Evolutionary conservation across 1,140 invertebrate genomes (phyloP).

Genomic region (Achatina immaculata): DNA sequence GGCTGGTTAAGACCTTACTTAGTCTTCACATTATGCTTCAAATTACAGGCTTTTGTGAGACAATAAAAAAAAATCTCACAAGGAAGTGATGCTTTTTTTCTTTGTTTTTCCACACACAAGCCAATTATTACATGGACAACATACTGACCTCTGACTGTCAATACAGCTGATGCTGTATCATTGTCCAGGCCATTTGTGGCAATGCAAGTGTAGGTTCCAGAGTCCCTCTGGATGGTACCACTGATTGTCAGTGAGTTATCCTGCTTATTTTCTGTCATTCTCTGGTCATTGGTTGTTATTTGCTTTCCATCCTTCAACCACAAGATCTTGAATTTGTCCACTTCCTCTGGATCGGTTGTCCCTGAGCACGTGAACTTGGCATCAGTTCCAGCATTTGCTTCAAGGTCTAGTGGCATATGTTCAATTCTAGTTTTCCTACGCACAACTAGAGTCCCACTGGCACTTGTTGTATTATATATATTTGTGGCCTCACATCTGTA

Average conservation of each 20-base stretch:
- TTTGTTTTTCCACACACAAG: no score
- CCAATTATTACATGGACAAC: no score
- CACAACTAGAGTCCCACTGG: conserved; percentile 41
- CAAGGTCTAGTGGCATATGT: conserved; percentile 58
- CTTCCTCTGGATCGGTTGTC: conserved; percentile 60
- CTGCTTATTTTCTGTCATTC: conserved; percentile 71
- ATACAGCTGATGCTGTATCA: conserved; percentile 84
- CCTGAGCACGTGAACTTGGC: conserved; percentile 64
- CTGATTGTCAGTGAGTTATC: conserved; percentile 95
- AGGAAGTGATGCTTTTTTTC: no score
- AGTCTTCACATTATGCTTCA: no score
- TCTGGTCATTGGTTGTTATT: conserved; percentile 85
- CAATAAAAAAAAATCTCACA: no score
- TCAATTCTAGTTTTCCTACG: conserved; percentile 59
- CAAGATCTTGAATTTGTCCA: conserved; percentile 54
- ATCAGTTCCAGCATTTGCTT: conserved; percentile 53
- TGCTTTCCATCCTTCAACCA: conserved; percentile 64
- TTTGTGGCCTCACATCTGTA: conserved; percentile 94
- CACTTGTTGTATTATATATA: conserved; percentile 81
- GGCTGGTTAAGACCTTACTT: no score
- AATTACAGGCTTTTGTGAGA: no score
- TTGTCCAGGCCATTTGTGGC: conserved; percentile 90
- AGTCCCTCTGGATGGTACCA: conserved; percentile 93
- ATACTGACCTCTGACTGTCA: conserved; percentile 87
- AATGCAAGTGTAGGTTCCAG: conserved; percentile 96